Evolutionary conservation across 2,888 invertebrate genomes (phyloP), one percentile per base, ranked within the genome.

Genomic region (Hermodice carunculata): DNA sequence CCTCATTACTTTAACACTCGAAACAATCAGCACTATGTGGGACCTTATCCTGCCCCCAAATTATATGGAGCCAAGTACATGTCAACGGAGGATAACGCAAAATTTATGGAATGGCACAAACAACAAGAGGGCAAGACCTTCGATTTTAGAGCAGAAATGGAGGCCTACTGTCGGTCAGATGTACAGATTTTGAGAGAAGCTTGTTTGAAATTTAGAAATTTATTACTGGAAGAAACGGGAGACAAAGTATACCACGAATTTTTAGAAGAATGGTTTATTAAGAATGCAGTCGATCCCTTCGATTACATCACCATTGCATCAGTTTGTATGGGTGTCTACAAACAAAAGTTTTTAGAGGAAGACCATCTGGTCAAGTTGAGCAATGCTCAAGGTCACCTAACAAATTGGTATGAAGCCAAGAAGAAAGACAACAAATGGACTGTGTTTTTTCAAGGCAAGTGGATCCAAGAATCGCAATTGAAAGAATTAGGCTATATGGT

Each of bases 161-260:
- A 59, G 61, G 19, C 77, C 74, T 46, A 76, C 76, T 53, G 31
- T 31, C 6, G 54, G 43, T 3, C 74, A 76, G 58, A 73, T 76
- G 4, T 6, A 43, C 2, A 61, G 71, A 37, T 44, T 67, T 26
- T 26, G 44, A 34, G 6, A 31, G 32, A 11, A 31, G 24, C 31
- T 6, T 4, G 32, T 34, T 54, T 5, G 22, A 51, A 17, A n/a
- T n/a, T n/a, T 40, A 17, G 64, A 64, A 31, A 64, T 68, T 14
- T n/a, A n/a, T n/a, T n/a, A n/a, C 44, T 68, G 31, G 24, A 58
- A 19, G 22, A 49, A 26, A 58, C 53, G 34, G 17, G 48, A 42
- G 22, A 57, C 59, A 52, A 65, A 11, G 70, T 73, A 31, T n/a
- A n/a, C n/a, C n/a, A n/a, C n/a, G n/a, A n/a, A n/a, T n/a, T n/a